Evolutionary conservation across 2,888 invertebrate species (phyloP).

Genomic region (Ichneumon xanthorius): DNA sequence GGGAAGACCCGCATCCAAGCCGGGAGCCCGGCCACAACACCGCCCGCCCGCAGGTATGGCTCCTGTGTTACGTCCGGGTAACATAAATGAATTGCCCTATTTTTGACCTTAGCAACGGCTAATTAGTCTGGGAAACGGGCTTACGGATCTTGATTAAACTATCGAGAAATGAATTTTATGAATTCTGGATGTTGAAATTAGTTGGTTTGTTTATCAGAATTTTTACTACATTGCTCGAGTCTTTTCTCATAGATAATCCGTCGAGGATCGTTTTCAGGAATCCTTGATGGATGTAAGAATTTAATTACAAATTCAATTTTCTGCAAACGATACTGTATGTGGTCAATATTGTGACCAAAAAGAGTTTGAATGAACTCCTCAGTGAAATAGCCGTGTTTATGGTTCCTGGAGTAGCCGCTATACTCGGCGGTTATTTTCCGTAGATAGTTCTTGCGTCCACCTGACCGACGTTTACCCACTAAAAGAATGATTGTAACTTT

Average conservation of each 20-base stretch:
- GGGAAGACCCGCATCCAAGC: too few relatives aligned
- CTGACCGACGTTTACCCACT: neutral
- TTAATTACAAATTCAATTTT: neutral
- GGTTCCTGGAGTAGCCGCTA: neutral
- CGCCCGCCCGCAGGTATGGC: too few relatives aligned
- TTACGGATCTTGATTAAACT: neutral
- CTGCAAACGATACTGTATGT: neutral
- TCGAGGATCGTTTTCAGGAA: neutral
- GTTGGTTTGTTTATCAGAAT: neutral
- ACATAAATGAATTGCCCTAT: slow-evolving; percentile 1
- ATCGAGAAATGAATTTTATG: neutral
- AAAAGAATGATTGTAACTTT: neutral
- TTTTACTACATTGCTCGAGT: neutral
- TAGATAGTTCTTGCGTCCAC: neutral
- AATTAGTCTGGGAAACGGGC: slow-evolving; percentile 8
- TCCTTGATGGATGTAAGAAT: neutral
- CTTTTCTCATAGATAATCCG: neutral
- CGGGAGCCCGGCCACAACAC: too few relatives aligned
- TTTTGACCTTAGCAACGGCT: neutral
- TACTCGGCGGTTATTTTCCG: neutral
- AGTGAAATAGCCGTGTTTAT: neutral
- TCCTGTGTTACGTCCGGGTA: neutral
- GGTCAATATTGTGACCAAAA: neutral
- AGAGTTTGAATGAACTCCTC: neutral
- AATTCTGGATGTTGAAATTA: neutral